phyloP scores from a whole-genome alignment of 2,888 invertebrate species.

The Notocelia uddmanniana region DNA sequence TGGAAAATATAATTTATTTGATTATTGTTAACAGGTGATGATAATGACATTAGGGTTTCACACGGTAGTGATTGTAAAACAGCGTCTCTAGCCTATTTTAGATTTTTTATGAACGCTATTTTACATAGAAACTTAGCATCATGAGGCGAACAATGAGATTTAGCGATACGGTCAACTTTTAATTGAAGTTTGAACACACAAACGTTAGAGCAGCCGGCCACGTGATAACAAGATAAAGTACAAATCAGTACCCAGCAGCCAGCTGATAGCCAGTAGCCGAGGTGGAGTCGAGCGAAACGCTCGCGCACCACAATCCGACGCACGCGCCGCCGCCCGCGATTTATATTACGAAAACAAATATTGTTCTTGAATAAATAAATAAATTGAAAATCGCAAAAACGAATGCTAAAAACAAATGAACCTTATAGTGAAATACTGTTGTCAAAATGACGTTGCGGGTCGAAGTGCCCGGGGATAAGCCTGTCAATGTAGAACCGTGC shows the following conservation, averaged over 20 bases:
- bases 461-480: slow-evolving; percentile 79
- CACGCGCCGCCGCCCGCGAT: slow-evolving; percentile 63
- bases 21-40: not conserved
- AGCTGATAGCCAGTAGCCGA: slow-evolving; percentile 77
- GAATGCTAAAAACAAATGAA: slow-evolving; percentile 69
- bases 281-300: slow-evolving; percentile 65
- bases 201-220: slow-evolving; percentile 61
- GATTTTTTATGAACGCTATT: not conserved
- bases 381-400: slow-evolving; percentile 18
- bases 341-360: slow-evolving; percentile 16
- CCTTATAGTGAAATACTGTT: slow-evolving; percentile 63
- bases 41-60: not conserved
- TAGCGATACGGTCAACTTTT: slow-evolving; percentile 52
- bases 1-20: not conserved
- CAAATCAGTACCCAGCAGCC: slow-evolving; percentile 74
- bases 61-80: not conserved
- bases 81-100: not conserved
- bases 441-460: slow-evolving; percentile 82
- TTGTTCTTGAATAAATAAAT: not conserved
- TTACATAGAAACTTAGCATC: slow-evolving; percentile 13
- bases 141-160: slow-evolving; percentile 16
- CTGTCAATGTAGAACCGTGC: slow-evolving; percentile 73
- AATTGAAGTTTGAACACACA: slow-evolving; percentile 58
- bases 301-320: slow-evolving; percentile 64
- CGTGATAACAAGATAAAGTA: slow-evolving; percentile 80